phyloP scores from a whole-genome alignment of 2,797 vertebrate species.

The Coilia nasus region DNA sequence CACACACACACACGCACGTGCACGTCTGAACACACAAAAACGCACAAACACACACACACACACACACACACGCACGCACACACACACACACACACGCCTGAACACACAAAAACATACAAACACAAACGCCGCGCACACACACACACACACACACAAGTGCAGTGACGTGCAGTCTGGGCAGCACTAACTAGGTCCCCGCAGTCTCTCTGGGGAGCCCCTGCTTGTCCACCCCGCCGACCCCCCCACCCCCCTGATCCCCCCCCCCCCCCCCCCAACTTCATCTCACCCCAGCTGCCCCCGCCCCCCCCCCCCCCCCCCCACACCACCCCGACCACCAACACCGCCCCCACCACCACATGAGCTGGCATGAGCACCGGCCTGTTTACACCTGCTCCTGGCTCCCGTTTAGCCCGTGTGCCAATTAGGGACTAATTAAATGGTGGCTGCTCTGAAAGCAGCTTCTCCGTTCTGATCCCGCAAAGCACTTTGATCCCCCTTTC shows the following conservation, averaged over 20 bases:
- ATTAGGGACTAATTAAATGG: slow-evolving; percentile 60
- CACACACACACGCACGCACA: too few relatives aligned
- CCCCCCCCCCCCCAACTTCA: neutral
- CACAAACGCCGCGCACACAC: too few relatives aligned
- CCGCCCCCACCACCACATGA: neutral
- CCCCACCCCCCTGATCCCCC: neutral
- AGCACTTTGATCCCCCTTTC: slow-evolving; percentile 54
- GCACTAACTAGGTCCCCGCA: neutral
- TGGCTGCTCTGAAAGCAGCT: slow-evolving; percentile 39
- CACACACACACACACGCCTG: too few relatives aligned
- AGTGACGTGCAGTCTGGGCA: neutral
- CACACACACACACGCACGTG: too few relatives aligned
- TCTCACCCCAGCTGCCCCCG: neutral
- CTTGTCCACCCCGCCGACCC: neutral
- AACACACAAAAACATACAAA: too few relatives aligned
- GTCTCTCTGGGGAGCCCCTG: neutral
- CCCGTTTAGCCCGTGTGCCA: slow-evolving; percentile 51
- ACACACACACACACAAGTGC: too few relatives aligned
- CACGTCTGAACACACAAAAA: too few relatives aligned
- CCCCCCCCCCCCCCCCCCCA: neutral
- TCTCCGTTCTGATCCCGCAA: slow-evolving; percentile 44
- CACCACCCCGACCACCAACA: neutral
- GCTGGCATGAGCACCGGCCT: slow-evolving; percentile 30
- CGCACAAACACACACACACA: neutral
- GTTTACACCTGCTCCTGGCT: slow-evolving; percentile 54